These are phyloP conservation scores for Eupithecia dodoneata DNA, from an alignment of 2,888 invertebrate genomes.

Conservation along the genomic window DNA sequence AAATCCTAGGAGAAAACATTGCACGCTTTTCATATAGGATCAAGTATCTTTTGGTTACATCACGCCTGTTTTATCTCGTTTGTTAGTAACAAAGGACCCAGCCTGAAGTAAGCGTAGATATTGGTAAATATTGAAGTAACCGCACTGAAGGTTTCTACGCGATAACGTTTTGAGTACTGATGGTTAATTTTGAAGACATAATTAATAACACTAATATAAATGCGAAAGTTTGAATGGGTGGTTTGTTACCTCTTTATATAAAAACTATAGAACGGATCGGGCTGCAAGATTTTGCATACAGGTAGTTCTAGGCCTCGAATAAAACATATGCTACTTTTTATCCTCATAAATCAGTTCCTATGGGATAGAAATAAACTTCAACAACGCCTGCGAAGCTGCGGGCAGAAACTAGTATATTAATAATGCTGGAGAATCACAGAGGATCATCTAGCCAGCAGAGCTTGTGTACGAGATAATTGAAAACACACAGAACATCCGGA, in stretches of 20 bases:
- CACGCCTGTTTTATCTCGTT: constrained; percentile 20
- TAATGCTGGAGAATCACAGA: neutral
- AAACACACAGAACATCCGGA: neutral
- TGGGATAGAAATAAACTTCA: too few relatives aligned
- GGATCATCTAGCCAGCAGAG: neutral
- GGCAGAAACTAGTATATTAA: too few relatives aligned
- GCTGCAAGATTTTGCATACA: too few relatives aligned
- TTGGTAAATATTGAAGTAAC: neutral
- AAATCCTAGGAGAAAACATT: constrained; percentile 60
- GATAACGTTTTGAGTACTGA: neutral
- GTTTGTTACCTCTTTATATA: too few relatives aligned
- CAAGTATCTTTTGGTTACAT: constrained; percentile 20
- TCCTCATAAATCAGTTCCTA: too few relatives aligned
- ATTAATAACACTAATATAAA: neutral
- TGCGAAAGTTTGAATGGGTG: too few relatives aligned
- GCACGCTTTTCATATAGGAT: constrained; percentile 29
- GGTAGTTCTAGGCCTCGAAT: too few relatives aligned
- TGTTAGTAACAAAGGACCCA: neutral
- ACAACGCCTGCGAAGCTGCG: too few relatives aligned
- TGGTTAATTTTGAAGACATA: neutral
- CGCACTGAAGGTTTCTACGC: neutral
- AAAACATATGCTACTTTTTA: too few relatives aligned
- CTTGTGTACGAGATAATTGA: neutral
- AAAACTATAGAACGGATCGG: too few relatives aligned
- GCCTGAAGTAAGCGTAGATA: neutral